Conservation (phyloP, 2,888 invertebrate genomes). For the Chromoteleia sp. region DNA sequence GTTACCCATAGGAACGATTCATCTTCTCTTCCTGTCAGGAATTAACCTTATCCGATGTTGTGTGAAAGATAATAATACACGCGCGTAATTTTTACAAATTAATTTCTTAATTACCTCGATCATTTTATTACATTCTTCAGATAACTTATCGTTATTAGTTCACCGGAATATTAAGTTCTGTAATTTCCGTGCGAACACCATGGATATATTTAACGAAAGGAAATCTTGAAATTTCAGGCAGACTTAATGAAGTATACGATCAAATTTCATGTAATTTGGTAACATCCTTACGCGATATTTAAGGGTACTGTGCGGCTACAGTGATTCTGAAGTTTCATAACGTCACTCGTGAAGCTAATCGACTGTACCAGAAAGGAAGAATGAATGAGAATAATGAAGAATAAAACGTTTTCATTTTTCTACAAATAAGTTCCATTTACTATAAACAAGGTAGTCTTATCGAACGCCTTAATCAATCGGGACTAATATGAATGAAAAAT, state of each 20-base stretch:
- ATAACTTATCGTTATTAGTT: conserved; percentile 47
- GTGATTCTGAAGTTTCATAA: conserved; percentile 43
- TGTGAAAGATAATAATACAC: conserved; percentile 30
- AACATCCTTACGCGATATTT: conserved; percentile 34
- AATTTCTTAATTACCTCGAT: conserved; percentile 53
- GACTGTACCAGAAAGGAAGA: conserved; percentile 11
- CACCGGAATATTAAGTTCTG: conserved; percentile 24
- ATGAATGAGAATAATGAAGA: no score
- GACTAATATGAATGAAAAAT: no score
- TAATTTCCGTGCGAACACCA: conserved; percentile 40
- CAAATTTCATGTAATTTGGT: conserved; percentile 53
- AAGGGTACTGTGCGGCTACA: conserved; percentile 47
- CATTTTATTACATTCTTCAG: conserved; percentile 28
- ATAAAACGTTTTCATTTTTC: no score
- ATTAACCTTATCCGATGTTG: conserved; percentile 59
- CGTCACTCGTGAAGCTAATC: conserved; percentile 5
- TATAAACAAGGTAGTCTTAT: no score
- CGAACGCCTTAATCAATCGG: no score
- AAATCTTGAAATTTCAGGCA: conserved; percentile 56
- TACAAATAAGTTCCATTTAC: no score
- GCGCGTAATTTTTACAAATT: conserved; percentile 46
- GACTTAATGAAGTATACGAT: conserved; percentile 38
- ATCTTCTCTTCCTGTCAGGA: conserved; percentile 58
- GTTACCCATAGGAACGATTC: conserved; percentile 76
- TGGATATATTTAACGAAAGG: conserved; percentile 22